phyloP scores from a whole-genome alignment of 2,888 invertebrate species.

The Anaspis maculata region DNA sequence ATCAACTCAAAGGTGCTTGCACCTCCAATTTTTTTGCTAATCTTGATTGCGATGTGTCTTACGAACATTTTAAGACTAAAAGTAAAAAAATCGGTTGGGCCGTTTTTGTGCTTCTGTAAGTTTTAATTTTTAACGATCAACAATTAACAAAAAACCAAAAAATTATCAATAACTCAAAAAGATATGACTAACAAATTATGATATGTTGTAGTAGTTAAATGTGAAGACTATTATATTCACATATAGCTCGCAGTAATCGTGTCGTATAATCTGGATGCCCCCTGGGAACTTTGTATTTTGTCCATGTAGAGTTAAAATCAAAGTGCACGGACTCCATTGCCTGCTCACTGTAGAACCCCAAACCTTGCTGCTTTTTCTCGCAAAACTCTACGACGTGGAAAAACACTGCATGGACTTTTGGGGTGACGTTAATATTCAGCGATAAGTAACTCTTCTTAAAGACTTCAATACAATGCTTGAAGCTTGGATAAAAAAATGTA shows the following conservation, averaged over 20 bases:
- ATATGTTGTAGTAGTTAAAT: no score
- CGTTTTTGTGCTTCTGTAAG: not conserved
- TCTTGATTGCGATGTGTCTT: not conserved
- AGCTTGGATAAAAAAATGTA: not conserved
- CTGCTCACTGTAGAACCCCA: conserved; percentile 1
- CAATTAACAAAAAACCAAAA: not conserved
- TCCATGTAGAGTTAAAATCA: conserved; percentile 1
- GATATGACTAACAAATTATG: no score
- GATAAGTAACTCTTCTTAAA: not conserved
- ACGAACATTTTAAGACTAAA: not conserved
- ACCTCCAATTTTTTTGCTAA: not conserved
- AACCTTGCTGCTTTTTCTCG: not conserved
- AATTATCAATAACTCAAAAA: no score
- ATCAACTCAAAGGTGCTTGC: not conserved
- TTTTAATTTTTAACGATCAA: not conserved
- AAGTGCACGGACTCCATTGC: conserved; percentile 1
- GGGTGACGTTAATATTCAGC: conserved; percentile 1
- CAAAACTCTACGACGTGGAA: conserved; percentile 3
- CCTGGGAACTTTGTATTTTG: conserved; percentile 1
- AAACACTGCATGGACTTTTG: conserved; percentile 5
- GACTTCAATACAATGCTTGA: not conserved
- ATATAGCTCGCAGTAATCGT: not conserved
- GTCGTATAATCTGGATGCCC: not conserved
- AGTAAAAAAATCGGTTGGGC: conserved; percentile 1
- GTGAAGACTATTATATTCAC: not conserved